Conservation (phyloP, 2,113 vertebrate genomes). For the Phaethon lepturus region DNA sequence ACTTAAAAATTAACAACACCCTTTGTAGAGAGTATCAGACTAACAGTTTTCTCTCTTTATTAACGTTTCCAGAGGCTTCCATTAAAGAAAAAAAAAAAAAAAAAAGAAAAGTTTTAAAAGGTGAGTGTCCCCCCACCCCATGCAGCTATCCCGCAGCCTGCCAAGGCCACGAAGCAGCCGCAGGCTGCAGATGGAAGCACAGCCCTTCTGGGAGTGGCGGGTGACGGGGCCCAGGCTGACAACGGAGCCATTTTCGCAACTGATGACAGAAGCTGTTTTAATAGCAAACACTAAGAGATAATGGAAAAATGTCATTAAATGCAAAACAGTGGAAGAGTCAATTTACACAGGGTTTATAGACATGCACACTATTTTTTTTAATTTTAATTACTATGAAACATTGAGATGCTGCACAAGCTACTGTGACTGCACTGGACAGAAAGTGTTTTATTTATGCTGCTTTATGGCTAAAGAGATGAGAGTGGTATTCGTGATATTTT, state of each 20-base stretch:
- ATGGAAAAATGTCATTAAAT: neutral
- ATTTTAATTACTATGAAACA: neutral
- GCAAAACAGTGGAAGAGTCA: neutral
- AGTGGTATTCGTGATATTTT: neutral
- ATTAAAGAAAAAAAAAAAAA: neutral
- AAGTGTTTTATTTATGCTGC: neutral
- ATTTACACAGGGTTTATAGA: neutral
- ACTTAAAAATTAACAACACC: neutral
- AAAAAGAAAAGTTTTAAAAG: neutral
- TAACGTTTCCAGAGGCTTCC: neutral
- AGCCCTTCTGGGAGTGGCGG: neutral
- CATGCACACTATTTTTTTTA: neutral
- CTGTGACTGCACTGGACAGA: neutral
- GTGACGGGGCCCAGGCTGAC: neutral
- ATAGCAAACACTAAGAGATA: neutral
- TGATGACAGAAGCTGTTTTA: neutral
- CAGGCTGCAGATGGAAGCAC: neutral
- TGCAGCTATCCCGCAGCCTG: neutral
- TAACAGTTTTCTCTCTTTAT: neutral
- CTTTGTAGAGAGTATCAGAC: neutral
- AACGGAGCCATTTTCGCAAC: neutral
- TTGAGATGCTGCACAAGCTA: neutral
- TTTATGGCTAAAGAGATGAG: neutral
- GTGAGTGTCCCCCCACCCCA: rapidly evolving
- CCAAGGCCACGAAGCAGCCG: neutral